phyloP scores from a whole-genome alignment of 30 jellyfish, hydroid and myxozoan genomes.

The Cassiopea xamachana region DNA sequence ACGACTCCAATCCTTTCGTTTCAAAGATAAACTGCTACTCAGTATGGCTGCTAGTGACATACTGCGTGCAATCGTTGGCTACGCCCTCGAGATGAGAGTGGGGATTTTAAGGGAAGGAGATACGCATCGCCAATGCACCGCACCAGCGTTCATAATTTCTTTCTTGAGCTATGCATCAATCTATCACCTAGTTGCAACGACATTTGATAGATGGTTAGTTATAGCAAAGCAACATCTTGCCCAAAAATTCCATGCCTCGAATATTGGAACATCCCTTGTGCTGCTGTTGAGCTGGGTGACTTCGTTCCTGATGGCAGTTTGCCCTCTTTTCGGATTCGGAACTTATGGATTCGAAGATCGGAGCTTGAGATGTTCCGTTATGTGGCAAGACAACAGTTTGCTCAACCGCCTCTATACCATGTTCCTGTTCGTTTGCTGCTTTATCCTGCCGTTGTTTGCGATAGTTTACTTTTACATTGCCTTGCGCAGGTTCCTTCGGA shows the following conservation, averaged over 20 bases:
- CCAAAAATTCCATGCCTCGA: background rate
- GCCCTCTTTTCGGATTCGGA: constrained; percentile 57
- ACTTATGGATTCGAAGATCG: constrained; percentile 27
- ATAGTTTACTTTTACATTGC: constrained; percentile 11
- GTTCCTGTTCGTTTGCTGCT: constrained; percentile 36
- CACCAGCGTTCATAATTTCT: constrained; percentile 30
- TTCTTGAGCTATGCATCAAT: constrained; percentile 66
- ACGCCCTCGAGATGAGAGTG: constrained; percentile 42
- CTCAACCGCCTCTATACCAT: constrained; percentile 17
- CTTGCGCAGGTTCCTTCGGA: constrained; percentile 18
- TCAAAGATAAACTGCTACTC: constrained; percentile 25
- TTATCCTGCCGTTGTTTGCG: constrained; percentile 26
- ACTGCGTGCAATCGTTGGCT: constrained; percentile 47
- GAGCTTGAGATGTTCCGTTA: constrained; percentile 44
- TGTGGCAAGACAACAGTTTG: constrained; percentile 25
- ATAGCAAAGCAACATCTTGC: constrained; percentile 21
- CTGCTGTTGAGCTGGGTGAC: constrained; percentile 35
- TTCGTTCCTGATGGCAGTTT: constrained; percentile 19
- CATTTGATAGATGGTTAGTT: constrained; percentile 34
- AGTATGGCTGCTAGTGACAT: constrained; percentile 62
- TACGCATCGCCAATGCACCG: constrained; percentile 4
- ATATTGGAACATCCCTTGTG: background rate
- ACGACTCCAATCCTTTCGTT: constrained; percentile 1
- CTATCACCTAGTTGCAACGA: constrained; percentile 21
- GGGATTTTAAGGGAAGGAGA: background rate